A percentile compares a stretch with the other conserved stretches of the same genome.
Conservation (phyloP, 2,113 vertebrate genomes). For the Rhagologus leucostigma region DNA sequence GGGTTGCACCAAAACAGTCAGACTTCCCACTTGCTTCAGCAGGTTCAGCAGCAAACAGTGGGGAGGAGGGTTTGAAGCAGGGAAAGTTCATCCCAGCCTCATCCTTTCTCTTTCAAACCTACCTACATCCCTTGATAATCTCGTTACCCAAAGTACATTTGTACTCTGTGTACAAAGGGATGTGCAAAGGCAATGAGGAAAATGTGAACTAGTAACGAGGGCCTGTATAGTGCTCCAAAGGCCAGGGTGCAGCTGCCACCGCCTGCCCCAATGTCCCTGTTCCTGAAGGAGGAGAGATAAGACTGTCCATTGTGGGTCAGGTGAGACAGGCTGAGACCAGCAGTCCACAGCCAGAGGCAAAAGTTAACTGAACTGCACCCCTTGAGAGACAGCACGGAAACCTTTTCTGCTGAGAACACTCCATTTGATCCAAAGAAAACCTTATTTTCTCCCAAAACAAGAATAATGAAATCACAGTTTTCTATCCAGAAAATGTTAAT, state of each 20-base stretch:
- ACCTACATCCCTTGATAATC: background rate
- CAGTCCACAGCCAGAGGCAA: background rate
- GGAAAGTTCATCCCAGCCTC: background rate
- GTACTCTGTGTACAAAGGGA: fast-evolving
- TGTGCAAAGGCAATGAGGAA: background rate
- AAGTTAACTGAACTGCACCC: background rate
- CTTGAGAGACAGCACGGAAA: background rate
- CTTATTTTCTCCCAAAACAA: conserved; percentile 20
- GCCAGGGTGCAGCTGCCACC: fast-evolving
- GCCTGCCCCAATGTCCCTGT: fast-evolving
- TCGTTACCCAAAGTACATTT: fast-evolving
- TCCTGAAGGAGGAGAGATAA: background rate
- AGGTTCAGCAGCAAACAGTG: background rate
- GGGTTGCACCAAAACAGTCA: background rate
- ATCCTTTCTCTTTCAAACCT: background rate
- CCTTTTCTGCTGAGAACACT: background rate
- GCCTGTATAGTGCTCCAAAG: background rate
- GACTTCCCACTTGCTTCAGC: background rate
- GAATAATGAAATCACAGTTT: conserved; percentile 41
- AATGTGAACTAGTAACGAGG: fast-evolving
- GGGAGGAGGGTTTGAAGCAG: background rate
- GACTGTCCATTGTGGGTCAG: background rate
- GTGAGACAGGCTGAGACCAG: background rate
- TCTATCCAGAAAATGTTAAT: conserved; percentile 60
- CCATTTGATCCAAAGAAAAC: background rate